Base-by-base conservation (phyloP, 1,140 invertebrate species). In the Goniozus legneri region DNA sequence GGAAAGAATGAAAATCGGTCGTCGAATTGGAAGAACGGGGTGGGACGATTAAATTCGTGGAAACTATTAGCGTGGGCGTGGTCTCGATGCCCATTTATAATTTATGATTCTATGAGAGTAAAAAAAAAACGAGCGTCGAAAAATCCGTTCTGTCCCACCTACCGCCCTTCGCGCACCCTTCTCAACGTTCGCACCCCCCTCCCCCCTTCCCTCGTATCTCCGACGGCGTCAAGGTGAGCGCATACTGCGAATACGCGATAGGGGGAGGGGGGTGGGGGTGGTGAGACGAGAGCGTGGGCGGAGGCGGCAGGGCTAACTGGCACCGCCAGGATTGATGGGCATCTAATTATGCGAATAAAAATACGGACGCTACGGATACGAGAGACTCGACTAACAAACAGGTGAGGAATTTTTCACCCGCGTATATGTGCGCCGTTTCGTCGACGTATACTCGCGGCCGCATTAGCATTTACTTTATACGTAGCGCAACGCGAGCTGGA, bases 331-430 rank as follows among this genome's bases (percentile, higher is more conserved):
- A 67, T 67, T 64, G 62, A 67, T 61, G 63, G 62, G 38, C 53
- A 61, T 58, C 56, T 67, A 67, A 65, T 67, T 67, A 65, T 56
- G 49, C 45, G 51, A 57, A 57, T 62, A 64, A 65, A 62, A 60
- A 56, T 63, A 54, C 46, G 43, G 18, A 33, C 36, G 39, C 13
- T 38, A 14, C 21, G 24, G 30, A 50, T 19, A 12, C 16, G 8
- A 24, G 20, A n/a, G 38, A 30, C 20, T 14, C 16, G 24, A 15
- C 24, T 10, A 27, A 18, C 31, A 44, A 16, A 33, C 30, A 44
- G 31, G 30, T 44, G 41, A 33, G 10, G 48, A 3, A 20, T 20
- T 2, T 21, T 20, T 39, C 8, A 4, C 18, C 13, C 8, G 27
- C 33, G 12, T n/a, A n/a, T n/a, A n/a, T n/a, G n/a, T n/a, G n/a